Evolutionary conservation across 1,140 invertebrate genomes (phyloP).

Genomic region (Rhopalosiphum padi): DNA sequence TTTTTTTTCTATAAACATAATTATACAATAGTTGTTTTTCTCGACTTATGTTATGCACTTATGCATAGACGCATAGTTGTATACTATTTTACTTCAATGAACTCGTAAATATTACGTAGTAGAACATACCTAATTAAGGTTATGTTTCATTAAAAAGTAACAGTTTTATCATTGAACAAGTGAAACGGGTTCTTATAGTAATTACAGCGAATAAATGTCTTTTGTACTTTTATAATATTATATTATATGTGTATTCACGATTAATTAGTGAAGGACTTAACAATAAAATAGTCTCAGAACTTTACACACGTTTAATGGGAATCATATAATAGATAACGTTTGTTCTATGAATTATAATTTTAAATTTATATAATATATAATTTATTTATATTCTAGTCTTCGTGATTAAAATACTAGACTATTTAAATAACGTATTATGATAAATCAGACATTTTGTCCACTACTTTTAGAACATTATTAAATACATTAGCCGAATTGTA

Average conservation of each 20-base stretch:
- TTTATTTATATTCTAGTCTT: neutral
- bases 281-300: neutral
- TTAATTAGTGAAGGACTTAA: constrained; percentile 38
- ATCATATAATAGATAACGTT: neutral
- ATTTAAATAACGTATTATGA: neutral
- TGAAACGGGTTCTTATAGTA: constrained; percentile 2
- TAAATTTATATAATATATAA: neutral
- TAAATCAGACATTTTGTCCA: neutral
- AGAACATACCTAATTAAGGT: constrained; percentile 31
- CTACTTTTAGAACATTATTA: neutral
- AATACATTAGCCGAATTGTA: neutral
- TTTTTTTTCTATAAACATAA: neutral
- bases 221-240: constrained; percentile 17
- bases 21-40: neutral
- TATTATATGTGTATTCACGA: neutral
- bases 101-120: constrained; percentile 17
- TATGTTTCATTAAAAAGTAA: constrained; percentile 34
- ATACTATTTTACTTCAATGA: constrained; percentile 3
- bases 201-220: constrained; percentile 40
- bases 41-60: neutral
- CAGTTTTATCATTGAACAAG: constrained; percentile 44
- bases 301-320: neutral
- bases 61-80: neutral
- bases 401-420: neutral
- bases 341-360: neutral